phyloP scores from a whole-genome alignment of 2,888 invertebrate species.

The Nesidiocoris tenuis region DNA sequence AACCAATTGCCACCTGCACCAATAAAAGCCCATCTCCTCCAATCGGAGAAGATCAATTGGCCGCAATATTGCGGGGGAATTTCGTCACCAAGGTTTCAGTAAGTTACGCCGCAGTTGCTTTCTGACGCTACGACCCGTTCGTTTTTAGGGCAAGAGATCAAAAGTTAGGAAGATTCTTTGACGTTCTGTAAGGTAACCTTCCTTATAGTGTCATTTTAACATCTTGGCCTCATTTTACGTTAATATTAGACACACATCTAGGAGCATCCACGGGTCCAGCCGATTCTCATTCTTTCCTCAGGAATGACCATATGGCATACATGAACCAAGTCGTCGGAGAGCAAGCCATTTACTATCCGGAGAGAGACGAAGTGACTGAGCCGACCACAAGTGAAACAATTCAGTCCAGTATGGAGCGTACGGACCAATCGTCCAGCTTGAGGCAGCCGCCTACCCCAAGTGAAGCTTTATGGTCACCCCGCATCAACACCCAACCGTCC shows the following conservation, averaged over 20 bases:
- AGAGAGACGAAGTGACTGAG: conserved; percentile 29
- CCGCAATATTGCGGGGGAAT: too few relatives aligned
- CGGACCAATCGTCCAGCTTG: neutral
- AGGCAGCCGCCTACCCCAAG: neutral
- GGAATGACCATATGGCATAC: neutral
- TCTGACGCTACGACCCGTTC: too few relatives aligned
- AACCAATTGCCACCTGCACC: neutral
- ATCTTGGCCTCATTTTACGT: too few relatives aligned
- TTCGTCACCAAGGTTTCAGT: too few relatives aligned
- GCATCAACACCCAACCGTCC: neutral
- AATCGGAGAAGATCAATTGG: neutral
- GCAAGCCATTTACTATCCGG: conserved; percentile 11
- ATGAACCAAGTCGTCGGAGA: neutral
- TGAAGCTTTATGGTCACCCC: neutral
- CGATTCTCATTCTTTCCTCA: too few relatives aligned
- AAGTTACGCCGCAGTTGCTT: too few relatives aligned
- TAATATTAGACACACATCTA: too few relatives aligned
- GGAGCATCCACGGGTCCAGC: too few relatives aligned
- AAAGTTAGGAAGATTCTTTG: too few relatives aligned
- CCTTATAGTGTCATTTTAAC: too few relatives aligned
- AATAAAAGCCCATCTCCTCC: neutral
- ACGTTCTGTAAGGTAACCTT: too few relatives aligned
- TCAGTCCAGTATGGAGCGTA: neutral
- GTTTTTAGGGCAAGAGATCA: too few relatives aligned
- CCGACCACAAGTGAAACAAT: conserved; percentile 12